phyloP scores from a whole-genome alignment of 2,888 invertebrate genomes.

The Nowickia ferox region DNA sequence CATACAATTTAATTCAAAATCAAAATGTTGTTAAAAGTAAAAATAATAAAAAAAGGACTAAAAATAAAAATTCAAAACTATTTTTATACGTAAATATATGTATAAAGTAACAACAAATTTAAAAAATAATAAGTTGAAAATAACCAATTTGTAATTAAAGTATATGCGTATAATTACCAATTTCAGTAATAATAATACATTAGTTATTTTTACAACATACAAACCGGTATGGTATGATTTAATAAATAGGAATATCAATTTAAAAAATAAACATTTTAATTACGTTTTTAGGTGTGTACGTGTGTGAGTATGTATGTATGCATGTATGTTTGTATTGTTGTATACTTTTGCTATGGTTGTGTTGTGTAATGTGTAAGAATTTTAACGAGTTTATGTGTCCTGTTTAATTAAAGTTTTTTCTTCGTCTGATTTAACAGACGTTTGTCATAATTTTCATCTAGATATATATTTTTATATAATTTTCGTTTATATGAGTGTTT shows the following conservation, averaged over 20 bases:
- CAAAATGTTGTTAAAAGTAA: constrained; percentile 42
- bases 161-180: constrained; percentile 23
- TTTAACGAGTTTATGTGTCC: constrained; percentile 60
- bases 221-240: constrained; percentile 35
- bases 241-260: constrained; percentile 24
- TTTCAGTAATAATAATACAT: constrained; percentile 37
- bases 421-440: constrained; percentile 50
- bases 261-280: constrained; percentile 16
- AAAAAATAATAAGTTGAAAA: constrained; percentile 39
- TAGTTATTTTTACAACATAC: constrained; percentile 38
- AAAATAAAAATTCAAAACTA: constrained; percentile 64
- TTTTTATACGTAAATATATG: constrained; percentile 18
- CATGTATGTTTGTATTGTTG: background rate
- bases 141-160: constrained; percentile 36
- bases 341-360: constrained; percentile 24
- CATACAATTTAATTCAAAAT: constrained; percentile 58
- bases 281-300: background rate
- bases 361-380: constrained; percentile 52
- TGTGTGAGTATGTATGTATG: background rate
- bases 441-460: constrained; percentile 36
- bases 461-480: constrained; percentile 43
- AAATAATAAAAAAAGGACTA: constrained; percentile 10
- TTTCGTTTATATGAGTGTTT: constrained; percentile 54
- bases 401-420: constrained; percentile 11
- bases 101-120: constrained; percentile 63